Percentiles rank a stretch among this genome's conserved stretches.
Conservation (phyloP, 2,888 invertebrate species). For the Phaedon cochleariae region DNA sequence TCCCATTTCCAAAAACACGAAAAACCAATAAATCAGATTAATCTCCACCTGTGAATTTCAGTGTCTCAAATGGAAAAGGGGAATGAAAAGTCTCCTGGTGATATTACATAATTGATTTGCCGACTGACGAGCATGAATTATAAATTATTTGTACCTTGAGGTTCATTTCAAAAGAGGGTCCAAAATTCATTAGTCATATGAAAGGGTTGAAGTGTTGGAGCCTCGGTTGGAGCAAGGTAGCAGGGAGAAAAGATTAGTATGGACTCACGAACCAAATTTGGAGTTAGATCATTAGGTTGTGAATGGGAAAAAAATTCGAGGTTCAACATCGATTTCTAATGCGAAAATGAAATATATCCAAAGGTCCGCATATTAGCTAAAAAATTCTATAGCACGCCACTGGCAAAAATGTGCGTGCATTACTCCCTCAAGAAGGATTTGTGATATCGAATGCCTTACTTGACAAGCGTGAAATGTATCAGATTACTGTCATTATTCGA, state of each 20-base stretch:
- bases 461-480: slow-evolving; percentile 35
- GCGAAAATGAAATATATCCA: no score
- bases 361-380: background rate
- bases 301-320: no score
- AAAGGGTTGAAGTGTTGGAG: no score
- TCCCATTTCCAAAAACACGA: background rate
- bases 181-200: background rate
- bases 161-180: slow-evolving; percentile 12
- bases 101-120: slow-evolving; percentile 3
- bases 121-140: slow-evolving; percentile 15
- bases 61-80: background rate
- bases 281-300: no score
- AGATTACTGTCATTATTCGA: slow-evolving; percentile 34
- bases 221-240: background rate
- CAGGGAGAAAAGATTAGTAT: background rate
- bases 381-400: background rate
- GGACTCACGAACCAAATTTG: no score
- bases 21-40: background rate
- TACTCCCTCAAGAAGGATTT: slow-evolving; percentile 36
- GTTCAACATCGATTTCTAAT: no score
- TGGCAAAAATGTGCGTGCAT: slow-evolving; percentile 31
- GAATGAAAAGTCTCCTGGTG: background rate
- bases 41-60: background rate
- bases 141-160: slow-evolving; percentile 13
- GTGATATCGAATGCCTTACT: slow-evolving; percentile 38